Evolutionary conservation across 2,888 invertebrate species (phyloP).

Genomic region (Rhagium mordax): DNA sequence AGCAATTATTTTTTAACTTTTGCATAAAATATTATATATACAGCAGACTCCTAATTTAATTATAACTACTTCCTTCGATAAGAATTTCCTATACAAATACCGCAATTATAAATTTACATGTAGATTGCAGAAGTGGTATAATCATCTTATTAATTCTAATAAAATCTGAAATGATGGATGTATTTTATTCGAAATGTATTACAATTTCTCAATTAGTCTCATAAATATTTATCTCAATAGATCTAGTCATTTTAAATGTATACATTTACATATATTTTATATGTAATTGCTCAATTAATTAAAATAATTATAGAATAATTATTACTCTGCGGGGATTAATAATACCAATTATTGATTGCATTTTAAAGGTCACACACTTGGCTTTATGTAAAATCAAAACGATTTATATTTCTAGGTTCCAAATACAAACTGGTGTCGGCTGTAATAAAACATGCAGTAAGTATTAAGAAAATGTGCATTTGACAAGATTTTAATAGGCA

Average conservation of each 20-base stretch:
- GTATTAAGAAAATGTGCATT: too few relatives aligned
- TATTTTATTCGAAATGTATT: constrained; percentile 11
- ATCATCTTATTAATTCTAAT: constrained; percentile 37
- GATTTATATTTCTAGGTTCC: too few relatives aligned
- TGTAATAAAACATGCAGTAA: too few relatives aligned
- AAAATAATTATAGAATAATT: constrained; percentile 16
- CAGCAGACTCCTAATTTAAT: constrained; percentile 37
- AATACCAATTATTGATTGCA: constrained; percentile 6
- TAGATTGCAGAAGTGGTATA: constrained; percentile 38
- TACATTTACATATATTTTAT: background rate
- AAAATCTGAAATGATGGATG: constrained; percentile 19
- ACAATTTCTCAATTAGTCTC: constrained; percentile 18
- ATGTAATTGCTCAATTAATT: constrained; percentile 30
- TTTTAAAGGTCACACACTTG: constrained; percentile 12
- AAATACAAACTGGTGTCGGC: too few relatives aligned
- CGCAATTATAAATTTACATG: constrained; percentile 41
- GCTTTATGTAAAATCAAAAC: background rate
- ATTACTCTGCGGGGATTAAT: constrained; percentile 2
- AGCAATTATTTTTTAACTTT: background rate
- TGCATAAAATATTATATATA: background rate
- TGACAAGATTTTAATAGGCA: too few relatives aligned
- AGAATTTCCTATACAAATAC: constrained; percentile 38
- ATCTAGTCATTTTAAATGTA: constrained; percentile 4
- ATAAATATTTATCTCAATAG: constrained; percentile 23
- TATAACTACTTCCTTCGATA: constrained; percentile 34